Conservation (phyloP, 64 coral and sea anemone species). For the Trachythela sp. region DNA sequence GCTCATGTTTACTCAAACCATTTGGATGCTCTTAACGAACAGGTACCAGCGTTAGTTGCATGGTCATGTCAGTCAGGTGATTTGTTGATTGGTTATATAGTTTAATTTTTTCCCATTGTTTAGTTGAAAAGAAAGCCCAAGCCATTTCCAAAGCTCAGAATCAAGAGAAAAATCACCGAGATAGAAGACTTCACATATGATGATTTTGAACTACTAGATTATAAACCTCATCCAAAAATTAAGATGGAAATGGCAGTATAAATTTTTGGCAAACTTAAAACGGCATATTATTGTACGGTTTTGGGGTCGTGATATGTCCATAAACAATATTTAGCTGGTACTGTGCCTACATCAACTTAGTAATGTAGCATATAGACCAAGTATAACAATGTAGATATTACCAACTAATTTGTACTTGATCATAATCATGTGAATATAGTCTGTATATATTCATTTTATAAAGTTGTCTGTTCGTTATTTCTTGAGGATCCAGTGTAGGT, state of each 20-base stretch:
- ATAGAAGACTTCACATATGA: constrained; percentile 84
- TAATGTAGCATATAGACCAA: no score
- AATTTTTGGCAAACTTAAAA: no score
- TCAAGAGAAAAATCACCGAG: constrained; percentile 55
- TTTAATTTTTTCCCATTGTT: background rate
- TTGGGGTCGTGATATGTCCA: no score
- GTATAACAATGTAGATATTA: no score
- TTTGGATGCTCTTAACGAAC: constrained; percentile 63
- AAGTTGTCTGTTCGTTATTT: no score
- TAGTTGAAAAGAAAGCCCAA: constrained; percentile 74
- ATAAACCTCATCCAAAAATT: constrained; percentile 89
- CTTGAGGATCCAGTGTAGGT: no score
- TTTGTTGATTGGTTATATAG: background rate
- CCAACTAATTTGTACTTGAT: no score
- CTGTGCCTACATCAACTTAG: no score
- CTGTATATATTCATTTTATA: no score
- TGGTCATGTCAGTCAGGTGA: background rate
- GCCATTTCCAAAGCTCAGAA: constrained; percentile 67
- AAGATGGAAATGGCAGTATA: constrained; percentile 98
- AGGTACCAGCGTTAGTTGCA: constrained; percentile 38
- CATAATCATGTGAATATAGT: no score
- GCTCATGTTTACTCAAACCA: constrained; percentile 86
- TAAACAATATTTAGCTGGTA: no score
- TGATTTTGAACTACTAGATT: constrained; percentile 69
- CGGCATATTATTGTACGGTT: no score